Percentiles rank a stretch among this genome's conserved stretches.
Evolutionary conservation across 1,140 invertebrate species (phyloP).

Genomic region (Nasonia giraulti): DNA sequence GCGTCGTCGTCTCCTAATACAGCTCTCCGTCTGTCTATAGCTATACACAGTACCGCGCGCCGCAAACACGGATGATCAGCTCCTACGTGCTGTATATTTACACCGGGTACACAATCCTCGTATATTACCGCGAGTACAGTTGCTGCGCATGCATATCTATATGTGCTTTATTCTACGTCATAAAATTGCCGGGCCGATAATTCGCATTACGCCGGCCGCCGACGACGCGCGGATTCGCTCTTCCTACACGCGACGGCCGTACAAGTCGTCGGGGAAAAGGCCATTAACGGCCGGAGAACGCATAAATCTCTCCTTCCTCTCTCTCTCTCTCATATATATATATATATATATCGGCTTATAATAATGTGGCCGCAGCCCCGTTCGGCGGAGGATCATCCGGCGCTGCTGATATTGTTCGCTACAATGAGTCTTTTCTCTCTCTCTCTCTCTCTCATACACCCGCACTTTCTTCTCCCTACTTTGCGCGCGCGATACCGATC

Average conservation of each 20-base stretch:
- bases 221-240: not conserved
- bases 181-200: not conserved
- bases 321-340: not conserved
- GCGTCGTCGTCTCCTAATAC: not conserved
- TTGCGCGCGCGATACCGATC: constrained; percentile 4
- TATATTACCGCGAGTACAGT: not conserved
- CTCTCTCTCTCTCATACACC: not conserved
- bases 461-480: not conserved
- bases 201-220: not conserved
- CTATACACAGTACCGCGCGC: not conserved
- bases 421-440: not conserved
- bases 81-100: not conserved
- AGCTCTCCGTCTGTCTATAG: not conserved
- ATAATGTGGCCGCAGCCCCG: not conserved
- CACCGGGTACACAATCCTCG: not conserved
- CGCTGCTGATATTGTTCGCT: constrained; percentile 1
- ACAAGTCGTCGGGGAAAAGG: not conserved
- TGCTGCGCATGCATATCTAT: too few relatives aligned
- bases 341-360: not conserved
- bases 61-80: constrained; percentile 2
- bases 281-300: not conserved
- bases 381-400: not conserved
- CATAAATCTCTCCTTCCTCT: not conserved
- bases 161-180: not conserved
- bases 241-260: not conserved